Percentiles rank a stretch among this genome's conserved stretches.
These are phyloP conservation scores for Erebia ligea DNA, from an alignment of 2,888 invertebrate species.

Conservation along the genomic window DNA sequence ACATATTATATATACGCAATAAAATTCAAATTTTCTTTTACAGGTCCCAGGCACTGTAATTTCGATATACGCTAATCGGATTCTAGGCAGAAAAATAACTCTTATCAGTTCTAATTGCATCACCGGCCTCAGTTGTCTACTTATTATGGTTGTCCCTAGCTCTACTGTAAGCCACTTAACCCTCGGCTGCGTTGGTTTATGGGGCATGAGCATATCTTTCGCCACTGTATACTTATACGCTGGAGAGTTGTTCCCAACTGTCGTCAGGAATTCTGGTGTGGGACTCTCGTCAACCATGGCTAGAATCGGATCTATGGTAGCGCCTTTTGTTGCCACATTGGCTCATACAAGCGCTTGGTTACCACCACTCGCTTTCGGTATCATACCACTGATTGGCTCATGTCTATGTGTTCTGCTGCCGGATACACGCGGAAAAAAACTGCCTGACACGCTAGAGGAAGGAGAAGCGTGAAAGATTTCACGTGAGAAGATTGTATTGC, in stretches of 20 bases:
- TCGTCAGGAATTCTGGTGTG: constrained; percentile 93
- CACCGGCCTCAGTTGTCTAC: constrained; percentile 85
- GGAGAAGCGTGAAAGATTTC: constrained; percentile 82
- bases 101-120: constrained; percentile 86
- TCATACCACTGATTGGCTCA: constrained; percentile 87
- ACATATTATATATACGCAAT: background rate
- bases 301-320: constrained; percentile 92
- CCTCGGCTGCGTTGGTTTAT: constrained; percentile 89
- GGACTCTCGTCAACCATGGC: constrained; percentile 94
- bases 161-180: constrained; percentile 79
- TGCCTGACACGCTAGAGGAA: constrained; percentile 92
- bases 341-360: constrained; percentile 81
- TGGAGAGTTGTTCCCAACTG: constrained; percentile 95
- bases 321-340: constrained; percentile 91
- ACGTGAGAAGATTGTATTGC: background rate
- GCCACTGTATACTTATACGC: constrained; percentile 94
- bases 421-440: constrained; percentile 89
- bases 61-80: constrained; percentile 85
- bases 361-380: constrained; percentile 89
- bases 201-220: constrained; percentile 92
- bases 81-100: constrained; percentile 86
- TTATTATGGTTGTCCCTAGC: constrained; percentile 82
- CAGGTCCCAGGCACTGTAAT: constrained; percentile 85
- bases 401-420: constrained; percentile 87
- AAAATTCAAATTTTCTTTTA: constrained; percentile 40